Base-by-base conservation (phyloP, 2,797 vertebrate species). In the Triplophysa yarkandensis region DNA sequence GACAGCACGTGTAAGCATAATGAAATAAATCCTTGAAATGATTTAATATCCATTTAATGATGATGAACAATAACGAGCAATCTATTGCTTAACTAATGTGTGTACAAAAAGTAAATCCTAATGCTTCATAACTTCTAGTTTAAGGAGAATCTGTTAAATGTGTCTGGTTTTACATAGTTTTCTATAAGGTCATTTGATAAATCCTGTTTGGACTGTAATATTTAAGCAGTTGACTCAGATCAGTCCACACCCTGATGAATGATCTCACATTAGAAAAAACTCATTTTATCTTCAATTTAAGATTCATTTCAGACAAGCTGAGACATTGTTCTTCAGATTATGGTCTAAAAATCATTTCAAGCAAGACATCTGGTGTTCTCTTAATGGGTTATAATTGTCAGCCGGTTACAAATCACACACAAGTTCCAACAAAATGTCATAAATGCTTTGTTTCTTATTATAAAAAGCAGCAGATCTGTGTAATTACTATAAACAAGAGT, bases 211-310 rank as follows among this genome's bases (percentile, higher is more conserved):
- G 54, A 46, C 54, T 58, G 11, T 30, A 43, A 11, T 44, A 8
- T 44, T 21, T 25, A 3, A 43, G 27, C 30, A 58, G 27, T 13
- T 71, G 28, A 71, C 41, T 61, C 55, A 60, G 39, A 4, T n/a
- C 43, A 32, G 27, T n/a, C 60, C 68, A 71, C 68, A 61, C 68
- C 68, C 68, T 48, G 28, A 19, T 25, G 46, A 61, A 13, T 25
- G 32, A 4, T 61, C 28, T 25, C 27, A 34, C 41, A n/a, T 25
- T 60, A 21, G 4, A 34, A 28, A 34, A 6, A 4, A 55, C 1
- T 30, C 27, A 57, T 57, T 57, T 55, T 4, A 17, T 28, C 41
- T 21, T 3, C 34, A 1, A n/a, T 44, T 46, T 0, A 58, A 21
- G 4, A 32, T 32, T 43, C 0, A 14, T 57, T 17, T 44, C 2